These are phyloP conservation scores for Limnothrissa miodon DNA, from an alignment of 2,113 vertebrate species.

Conservation along the genomic window DNA sequence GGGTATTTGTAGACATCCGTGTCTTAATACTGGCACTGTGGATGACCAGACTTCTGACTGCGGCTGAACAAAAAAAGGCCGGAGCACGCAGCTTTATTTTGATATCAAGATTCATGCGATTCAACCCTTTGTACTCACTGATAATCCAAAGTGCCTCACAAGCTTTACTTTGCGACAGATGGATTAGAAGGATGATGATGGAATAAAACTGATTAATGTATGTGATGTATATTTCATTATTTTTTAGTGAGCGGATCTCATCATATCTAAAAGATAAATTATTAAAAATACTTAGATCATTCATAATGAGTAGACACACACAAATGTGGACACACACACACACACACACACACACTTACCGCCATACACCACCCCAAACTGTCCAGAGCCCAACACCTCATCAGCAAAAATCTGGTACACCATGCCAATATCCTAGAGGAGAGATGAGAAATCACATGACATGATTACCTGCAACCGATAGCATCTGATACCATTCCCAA, in stretches of 20 bases:
- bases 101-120: too few species aligned
- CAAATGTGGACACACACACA: neutral
- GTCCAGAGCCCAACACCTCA: slow-evolving; percentile 86
- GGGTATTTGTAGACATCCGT: neutral
- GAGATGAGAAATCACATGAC: neutral
- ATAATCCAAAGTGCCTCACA: too few species aligned
- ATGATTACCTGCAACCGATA: neutral
- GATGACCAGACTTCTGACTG: neutral
- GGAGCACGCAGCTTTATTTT: too few species aligned
- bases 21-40: neutral
- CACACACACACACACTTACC: slow-evolving; percentile 61
- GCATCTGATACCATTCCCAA: too few species aligned
- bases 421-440: slow-evolving; percentile 80
- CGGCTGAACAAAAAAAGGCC: neutral
- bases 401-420: slow-evolving; percentile 92
- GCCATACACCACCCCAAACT: slow-evolving; percentile 91
- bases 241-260: too few species aligned
- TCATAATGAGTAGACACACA: neutral
- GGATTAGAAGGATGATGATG: too few species aligned
- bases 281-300: too few species aligned
- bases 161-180: too few species aligned
- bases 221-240: too few species aligned
- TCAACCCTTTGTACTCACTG: too few species aligned
- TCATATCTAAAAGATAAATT: too few species aligned
- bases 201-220: too few species aligned